Evolutionary conservation across 2,113 vertebrate species (phyloP).

Genomic region (Podiceps cristatus): DNA sequence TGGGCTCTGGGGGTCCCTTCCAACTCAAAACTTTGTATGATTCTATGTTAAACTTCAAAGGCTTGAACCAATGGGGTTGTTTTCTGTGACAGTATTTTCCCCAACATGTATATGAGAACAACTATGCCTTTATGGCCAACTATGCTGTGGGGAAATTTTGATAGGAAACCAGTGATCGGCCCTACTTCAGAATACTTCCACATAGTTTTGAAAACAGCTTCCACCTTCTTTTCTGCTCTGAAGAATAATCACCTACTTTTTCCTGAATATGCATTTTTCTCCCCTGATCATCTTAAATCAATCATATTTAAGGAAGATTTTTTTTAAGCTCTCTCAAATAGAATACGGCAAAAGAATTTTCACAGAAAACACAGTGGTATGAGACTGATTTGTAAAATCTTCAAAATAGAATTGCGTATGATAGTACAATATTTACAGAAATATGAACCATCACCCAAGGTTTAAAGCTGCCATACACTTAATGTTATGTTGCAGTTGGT

Average conservation of each 20-base stretch:
- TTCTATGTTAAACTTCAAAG: neutral
- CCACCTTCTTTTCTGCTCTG: neutral
- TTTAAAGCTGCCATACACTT: neutral
- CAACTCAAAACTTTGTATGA: too few species aligned
- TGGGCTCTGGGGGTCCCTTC: too few species aligned
- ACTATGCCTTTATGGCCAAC: neutral
- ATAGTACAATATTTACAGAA: fast-evolving
- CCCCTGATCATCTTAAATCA: neutral
- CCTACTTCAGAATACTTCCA: neutral
- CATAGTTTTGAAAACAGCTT: neutral
- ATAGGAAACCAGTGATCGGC: neutral
- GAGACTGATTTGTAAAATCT: neutral
- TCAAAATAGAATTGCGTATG: neutral
- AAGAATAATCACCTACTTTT: neutral
- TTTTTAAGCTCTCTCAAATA: neutral
- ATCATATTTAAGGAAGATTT: neutral
- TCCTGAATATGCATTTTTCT: neutral
- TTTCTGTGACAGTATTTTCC: neutral
- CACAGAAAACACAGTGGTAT: neutral
- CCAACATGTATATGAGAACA: neutral
- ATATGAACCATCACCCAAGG: neutral
- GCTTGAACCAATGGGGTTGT: neutral
- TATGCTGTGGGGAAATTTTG: neutral
- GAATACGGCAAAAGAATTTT: neutral
- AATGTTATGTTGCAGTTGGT: neutral